phyloP scores from a whole-genome alignment of 2,113 vertebrate genomes.

The Chlorodrepanis virens region DNA sequence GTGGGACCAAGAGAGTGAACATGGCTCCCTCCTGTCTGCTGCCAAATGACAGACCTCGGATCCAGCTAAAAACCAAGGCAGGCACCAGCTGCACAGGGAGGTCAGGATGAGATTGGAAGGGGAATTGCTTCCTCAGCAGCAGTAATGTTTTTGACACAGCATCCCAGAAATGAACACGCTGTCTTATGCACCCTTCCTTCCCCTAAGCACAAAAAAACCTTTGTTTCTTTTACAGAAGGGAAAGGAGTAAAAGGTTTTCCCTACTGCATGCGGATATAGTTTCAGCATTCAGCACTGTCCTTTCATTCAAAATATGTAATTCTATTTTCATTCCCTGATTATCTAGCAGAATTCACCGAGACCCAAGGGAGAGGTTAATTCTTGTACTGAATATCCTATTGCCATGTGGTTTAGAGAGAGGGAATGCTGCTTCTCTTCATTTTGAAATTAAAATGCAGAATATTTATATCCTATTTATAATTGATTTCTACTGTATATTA shows the following conservation, averaged over 20 bases:
- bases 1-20: background rate
- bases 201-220: background rate
- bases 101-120: background rate
- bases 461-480: background rate
- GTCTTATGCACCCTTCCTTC: background rate
- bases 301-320: background rate
- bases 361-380: background rate
- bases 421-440: background rate
- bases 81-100: background rate
- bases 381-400: background rate
- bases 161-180: background rate
- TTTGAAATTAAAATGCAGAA: background rate
- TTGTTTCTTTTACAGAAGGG: background rate
- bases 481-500: background rate
- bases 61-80: background rate
- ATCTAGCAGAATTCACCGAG: background rate
- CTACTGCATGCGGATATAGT: background rate
- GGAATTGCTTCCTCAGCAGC: background rate
- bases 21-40: background rate
- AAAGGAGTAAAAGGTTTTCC: background rate
- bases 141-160: background rate
- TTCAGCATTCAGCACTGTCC: background rate
- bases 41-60: background rate
- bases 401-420: background rate
- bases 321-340: constrained; percentile 33